phyloP scores from a whole-genome alignment of 1,140 invertebrate genomes.

The Zeugodacus cucurbitae region DNA sequence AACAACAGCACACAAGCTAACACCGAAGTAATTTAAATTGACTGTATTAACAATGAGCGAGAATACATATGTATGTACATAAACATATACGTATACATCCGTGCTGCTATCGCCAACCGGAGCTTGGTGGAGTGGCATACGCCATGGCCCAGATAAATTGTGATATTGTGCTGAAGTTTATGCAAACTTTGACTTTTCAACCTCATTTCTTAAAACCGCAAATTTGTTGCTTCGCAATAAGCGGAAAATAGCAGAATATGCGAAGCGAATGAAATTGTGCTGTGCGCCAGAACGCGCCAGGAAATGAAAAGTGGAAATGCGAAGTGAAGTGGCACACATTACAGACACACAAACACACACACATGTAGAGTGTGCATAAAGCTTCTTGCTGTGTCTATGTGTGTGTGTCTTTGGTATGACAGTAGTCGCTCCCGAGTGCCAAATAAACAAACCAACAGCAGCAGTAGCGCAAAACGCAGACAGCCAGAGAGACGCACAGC shows the following conservation, averaged over 20 bases:
- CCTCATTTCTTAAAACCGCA: slow-evolving; percentile 19
- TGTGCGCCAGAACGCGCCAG: not conserved
- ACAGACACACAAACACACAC: not conserved
- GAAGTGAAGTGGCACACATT: not conserved
- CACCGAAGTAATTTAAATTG: not conserved
- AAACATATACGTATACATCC: not conserved
- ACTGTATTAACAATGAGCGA: not conserved
- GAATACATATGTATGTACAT: not conserved
- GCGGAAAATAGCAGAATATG: not conserved
- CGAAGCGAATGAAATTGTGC: not conserved
- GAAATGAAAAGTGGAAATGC: not conserved
- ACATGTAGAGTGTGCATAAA: not conserved
- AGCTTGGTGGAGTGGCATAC: not conserved
- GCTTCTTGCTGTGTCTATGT: not conserved
- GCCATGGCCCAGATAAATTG: not conserved
- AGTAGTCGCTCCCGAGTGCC: not conserved
- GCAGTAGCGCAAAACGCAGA: not conserved
- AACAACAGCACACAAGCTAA: not conserved
- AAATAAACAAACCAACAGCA: not conserved
- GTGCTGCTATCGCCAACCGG: not conserved
- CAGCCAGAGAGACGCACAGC: not conserved
- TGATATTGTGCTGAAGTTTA: slow-evolving; percentile 7
- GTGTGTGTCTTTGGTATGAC: not conserved
- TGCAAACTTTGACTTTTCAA: slow-evolving; percentile 33
- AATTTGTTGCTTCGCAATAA: slow-evolving; percentile 16